These are phyloP conservation scores for Protodeltote pygarga DNA, from an alignment of 2,888 invertebrate genomes.

Conservation along the genomic window DNA sequence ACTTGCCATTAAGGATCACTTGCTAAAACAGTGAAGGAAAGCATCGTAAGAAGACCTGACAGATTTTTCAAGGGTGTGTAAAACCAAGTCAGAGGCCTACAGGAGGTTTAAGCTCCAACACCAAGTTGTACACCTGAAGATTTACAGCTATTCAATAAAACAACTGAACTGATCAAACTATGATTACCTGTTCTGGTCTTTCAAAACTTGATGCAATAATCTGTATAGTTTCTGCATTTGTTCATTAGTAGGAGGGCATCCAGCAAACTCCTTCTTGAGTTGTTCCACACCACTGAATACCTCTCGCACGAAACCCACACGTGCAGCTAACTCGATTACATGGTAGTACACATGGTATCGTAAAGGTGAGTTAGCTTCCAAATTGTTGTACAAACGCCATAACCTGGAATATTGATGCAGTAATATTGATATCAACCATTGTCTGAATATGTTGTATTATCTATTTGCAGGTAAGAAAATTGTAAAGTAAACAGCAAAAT, in stretches of 20 bases:
- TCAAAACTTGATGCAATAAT: conserved; percentile 94
- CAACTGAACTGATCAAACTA: too few relatives aligned
- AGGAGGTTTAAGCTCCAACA: too few relatives aligned
- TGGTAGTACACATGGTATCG: conserved; percentile 97
- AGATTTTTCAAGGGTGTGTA: too few relatives aligned
- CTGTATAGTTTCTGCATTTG: conserved; percentile 97
- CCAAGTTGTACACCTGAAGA: too few relatives aligned
- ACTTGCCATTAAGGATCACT: too few relatives aligned
- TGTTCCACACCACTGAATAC: conserved; percentile 95
- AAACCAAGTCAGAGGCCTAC: too few relatives aligned
- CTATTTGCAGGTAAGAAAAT: too few relatives aligned
- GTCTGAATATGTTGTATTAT: background rate
- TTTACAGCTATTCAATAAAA: too few relatives aligned
- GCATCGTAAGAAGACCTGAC: too few relatives aligned
- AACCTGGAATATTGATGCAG: conserved; percentile 85
- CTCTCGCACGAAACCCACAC: conserved; percentile 94
- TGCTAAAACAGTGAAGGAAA: too few relatives aligned
- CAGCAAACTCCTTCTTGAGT: conserved; percentile 92
- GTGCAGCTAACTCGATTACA: conserved; percentile 95
- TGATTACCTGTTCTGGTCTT: conserved; percentile 92
- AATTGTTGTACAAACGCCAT: conserved; percentile 96
- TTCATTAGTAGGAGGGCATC: conserved; percentile 93
- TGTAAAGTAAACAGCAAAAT: too few relatives aligned
- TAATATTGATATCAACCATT: background rate
- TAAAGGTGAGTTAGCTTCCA: conserved; percentile 93